Evolutionary conservation across 2,113 vertebrate genomes (phyloP), one percentile per base, ranked within the genome.

Genomic region (Herpetotheres cachinnans): DNA sequence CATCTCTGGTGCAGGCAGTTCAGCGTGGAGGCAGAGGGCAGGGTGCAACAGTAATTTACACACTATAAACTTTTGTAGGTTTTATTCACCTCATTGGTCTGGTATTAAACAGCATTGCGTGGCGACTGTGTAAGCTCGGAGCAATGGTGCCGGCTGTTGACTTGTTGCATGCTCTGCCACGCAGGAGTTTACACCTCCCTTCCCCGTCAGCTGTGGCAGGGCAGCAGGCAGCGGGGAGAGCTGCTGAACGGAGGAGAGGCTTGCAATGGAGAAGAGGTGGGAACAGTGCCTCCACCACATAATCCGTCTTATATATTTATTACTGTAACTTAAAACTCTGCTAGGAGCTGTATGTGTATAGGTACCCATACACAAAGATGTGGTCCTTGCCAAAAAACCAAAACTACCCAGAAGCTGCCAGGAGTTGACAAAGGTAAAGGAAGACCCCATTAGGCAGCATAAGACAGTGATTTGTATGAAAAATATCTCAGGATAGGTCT

Each of bases 61-160:
- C 96, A 47, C 97, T 94, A 69, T 98, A 98, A 98, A 97, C 94
- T 97, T 98, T 96, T 97, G 98, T 98, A 97, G 96, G 97, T 98
- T 97, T 97, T 96, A 94, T 95, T 98, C 98, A 97, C 98, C 97
- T 98, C 96, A 78, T 96, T 96, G 97, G 89, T 83, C 96, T 95
- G 94, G 93, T 95, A 94, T 93, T 97, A 95, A 98, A 96, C 97
- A 97, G 95, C 94, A 85, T 90, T 49, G 56, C 32, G 22, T 74
- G 66, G 93, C 19, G 50, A 93, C 38, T 24, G 84, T 78, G 91
- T 82, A 82, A 96, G 89, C 82, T 95, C 90, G 87, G 77, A 93
- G 87, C 54, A 58, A 6, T 9, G 29, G 91, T 82, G 62, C 83
- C 13, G 80, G 89, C 91, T 95, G 66, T 84, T 63, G 89, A 50